Evolutionary conservation across 2,113 vertebrate species (phyloP).

Genomic region (Heptranchias perlo): DNA sequence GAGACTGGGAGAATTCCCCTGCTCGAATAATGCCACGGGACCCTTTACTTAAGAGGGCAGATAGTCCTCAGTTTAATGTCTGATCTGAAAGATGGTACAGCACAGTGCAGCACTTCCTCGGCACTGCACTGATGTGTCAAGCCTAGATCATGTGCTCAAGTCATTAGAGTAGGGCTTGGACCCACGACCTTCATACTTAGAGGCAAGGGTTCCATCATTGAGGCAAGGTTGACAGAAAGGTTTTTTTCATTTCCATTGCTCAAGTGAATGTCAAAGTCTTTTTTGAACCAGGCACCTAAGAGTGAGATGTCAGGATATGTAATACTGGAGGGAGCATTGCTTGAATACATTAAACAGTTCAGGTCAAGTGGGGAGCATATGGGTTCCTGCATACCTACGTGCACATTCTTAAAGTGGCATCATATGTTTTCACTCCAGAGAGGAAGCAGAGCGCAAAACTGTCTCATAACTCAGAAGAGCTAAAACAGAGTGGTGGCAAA

Average conservation of each 20-base stretch:
- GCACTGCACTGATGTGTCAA: not conserved
- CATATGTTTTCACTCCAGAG: not conserved
- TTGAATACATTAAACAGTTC: not conserved
- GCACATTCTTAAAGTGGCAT: constrained; percentile 8
- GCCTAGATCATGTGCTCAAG: not conserved
- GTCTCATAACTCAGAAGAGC: not conserved
- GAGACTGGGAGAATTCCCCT: too few species aligned
- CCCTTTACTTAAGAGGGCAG: too few species aligned
- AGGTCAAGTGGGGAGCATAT: not conserved
- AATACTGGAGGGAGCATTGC: not conserved
- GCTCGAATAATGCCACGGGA: too few species aligned
- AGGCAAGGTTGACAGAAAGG: not conserved
- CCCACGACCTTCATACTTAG: not conserved
- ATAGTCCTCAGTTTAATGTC: not conserved
- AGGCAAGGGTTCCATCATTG: not conserved
- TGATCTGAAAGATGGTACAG: not conserved
- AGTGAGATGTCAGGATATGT: not conserved
- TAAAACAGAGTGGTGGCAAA: not conserved
- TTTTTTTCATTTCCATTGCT: too few species aligned
- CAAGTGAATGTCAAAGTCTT: not conserved
- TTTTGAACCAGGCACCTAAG: not conserved
- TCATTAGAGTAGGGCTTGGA: not conserved
- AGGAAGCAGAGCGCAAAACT: constrained; percentile 19
- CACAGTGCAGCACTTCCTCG: not conserved
- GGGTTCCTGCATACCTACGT: not conserved